Percentiles rank a stretch among this genome's conserved stretches.
Evolutionary conservation across 2,888 invertebrate species (phyloP).

Genomic region (Fragum fragum): DNA sequence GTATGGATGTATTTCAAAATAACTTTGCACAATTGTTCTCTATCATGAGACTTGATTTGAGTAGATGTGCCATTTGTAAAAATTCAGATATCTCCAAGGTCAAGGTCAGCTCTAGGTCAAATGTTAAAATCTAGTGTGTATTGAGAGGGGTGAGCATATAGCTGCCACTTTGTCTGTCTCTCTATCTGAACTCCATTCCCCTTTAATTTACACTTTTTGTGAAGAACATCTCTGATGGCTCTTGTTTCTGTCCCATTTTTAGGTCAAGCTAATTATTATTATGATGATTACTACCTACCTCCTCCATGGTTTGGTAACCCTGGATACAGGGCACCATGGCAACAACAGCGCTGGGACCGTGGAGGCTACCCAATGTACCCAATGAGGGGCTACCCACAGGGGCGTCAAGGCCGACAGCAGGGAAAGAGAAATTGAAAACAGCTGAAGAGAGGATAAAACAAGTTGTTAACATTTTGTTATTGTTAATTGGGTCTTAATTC

Average conservation of each 20-base stretch:
- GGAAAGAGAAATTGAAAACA: slow-evolving; percentile 7
- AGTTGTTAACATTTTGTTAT: slow-evolving; percentile 28
- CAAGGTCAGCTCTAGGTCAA: too few relatives aligned
- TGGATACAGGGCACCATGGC: slow-evolving; percentile 10
- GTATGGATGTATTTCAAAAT: too few relatives aligned
- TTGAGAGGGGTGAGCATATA: too few relatives aligned
- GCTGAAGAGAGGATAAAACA: neutral
- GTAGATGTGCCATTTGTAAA: too few relatives aligned
- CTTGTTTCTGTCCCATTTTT: neutral
- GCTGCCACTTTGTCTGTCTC: too few relatives aligned
- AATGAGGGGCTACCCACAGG: neutral
- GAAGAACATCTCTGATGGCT: too few relatives aligned
- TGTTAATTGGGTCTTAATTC: slow-evolving; percentile 33
- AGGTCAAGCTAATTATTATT: slow-evolving; percentile 18
- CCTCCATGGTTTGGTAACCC: neutral
- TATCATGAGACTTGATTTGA: too few relatives aligned
- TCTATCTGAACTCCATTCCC: too few relatives aligned
- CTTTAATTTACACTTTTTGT: too few relatives aligned
- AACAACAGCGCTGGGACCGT: slow-evolving; percentile 17
- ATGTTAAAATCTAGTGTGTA: too few relatives aligned
- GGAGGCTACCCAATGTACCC: slow-evolving; percentile 26
- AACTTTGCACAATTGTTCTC: too few relatives aligned
- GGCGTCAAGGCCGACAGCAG: neutral
- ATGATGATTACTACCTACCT: slow-evolving; percentile 22
- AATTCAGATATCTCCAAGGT: too few relatives aligned